phyloP scores from a whole-genome alignment of 2,888 invertebrate species.

The Lordiphosa andalusiaca region DNA sequence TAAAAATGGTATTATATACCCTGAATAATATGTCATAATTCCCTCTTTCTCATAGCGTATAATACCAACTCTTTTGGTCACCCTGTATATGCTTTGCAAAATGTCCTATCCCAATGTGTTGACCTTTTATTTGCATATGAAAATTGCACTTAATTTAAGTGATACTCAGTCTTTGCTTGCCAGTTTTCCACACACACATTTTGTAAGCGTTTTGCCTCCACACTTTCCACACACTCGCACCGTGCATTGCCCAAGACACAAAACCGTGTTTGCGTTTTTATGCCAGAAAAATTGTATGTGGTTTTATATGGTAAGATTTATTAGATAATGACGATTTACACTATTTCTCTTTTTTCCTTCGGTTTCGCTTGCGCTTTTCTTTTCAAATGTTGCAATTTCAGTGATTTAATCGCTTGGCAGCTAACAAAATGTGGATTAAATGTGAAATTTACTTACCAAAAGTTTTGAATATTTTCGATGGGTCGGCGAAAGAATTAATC shows the following conservation, averaged over 20 bases:
- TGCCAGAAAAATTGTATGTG: conserved; percentile 6
- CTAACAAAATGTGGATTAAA: conserved; percentile 32
- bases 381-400: conserved; percentile 60
- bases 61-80: too few species aligned
- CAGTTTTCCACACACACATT: conserved; percentile 29
- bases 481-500: conserved; percentile 44
- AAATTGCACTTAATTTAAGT: too few species aligned
- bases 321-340: conserved; percentile 65
- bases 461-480: neutral
- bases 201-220: conserved; percentile 17
- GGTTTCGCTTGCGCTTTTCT: conserved; percentile 22
- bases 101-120: too few species aligned
- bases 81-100: too few species aligned
- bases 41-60: too few species aligned
- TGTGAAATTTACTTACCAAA: conserved; percentile 39
- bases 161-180: too few species aligned
- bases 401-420: conserved; percentile 54
- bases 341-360: conserved; percentile 34
- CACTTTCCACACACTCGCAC: conserved; percentile 29
- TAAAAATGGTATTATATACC: too few species aligned
- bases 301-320: conserved; percentile 57
- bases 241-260: conserved; percentile 33
- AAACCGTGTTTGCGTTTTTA: conserved; percentile 33
- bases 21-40: too few species aligned
- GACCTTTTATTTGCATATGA: conserved; percentile 2